A percentile compares a stretch with the other conserved stretches of the same genome.
Evolutionary conservation across 2,888 invertebrate genomes (phyloP).

Genomic region (Eledone cirrhosa): DNA sequence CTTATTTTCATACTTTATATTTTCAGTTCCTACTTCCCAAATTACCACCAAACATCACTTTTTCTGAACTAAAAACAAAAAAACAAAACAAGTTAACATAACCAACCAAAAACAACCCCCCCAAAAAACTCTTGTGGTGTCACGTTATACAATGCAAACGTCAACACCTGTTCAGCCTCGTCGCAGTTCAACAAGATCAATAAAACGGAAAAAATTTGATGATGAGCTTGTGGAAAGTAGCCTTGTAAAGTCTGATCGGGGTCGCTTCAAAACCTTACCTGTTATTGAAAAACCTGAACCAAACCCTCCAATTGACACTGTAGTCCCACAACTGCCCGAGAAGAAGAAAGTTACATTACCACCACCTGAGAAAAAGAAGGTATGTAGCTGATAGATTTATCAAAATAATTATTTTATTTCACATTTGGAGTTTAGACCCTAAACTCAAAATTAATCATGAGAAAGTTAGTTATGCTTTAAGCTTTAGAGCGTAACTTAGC

Average conservation of each 20-base stretch:
- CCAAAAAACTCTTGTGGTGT: neutral
- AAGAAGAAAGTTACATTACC: conserved; percentile 64
- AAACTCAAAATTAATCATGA: too few species aligned
- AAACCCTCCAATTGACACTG: conserved; percentile 35
- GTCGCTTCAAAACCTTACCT: conserved; percentile 36
- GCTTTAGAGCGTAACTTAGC: too few species aligned
- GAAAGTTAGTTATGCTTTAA: too few species aligned
- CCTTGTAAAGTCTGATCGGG: conserved; percentile 70
- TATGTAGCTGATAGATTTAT: conserved; percentile 27
- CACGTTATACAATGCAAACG: conserved; percentile 14
- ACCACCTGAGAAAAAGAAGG: conserved; percentile 40
- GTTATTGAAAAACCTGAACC: conserved; percentile 44
- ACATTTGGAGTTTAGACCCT: too few species aligned
- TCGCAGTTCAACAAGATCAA: conserved; percentile 87
- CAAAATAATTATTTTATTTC: conserved; percentile 1
- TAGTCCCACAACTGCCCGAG: conserved; percentile 71
- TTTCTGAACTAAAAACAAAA: too few species aligned
- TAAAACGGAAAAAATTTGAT: conserved; percentile 94
- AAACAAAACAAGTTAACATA: too few species aligned
- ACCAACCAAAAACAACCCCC: too few species aligned
- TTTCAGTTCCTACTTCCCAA: too few species aligned
- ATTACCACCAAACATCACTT: too few species aligned
- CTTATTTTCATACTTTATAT: too few species aligned
- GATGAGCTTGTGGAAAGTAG: conserved; percentile 96
- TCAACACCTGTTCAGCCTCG: conserved; percentile 36